Evolutionary conservation across 2,113 vertebrate species (phyloP).

Genomic region (Phasianus colchicus): DNA sequence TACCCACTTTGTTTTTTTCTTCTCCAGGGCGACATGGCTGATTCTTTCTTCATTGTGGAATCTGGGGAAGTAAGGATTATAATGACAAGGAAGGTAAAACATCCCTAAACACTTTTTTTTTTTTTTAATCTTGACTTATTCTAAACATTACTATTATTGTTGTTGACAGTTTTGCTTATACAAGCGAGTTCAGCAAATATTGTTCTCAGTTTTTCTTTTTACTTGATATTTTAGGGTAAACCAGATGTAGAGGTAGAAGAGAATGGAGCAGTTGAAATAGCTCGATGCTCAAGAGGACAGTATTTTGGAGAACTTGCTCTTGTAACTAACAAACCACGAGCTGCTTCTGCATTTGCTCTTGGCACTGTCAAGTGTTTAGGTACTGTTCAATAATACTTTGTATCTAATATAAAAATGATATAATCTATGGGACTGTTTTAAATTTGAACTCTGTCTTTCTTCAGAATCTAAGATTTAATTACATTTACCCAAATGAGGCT

Average conservation of each 20-base stretch:
- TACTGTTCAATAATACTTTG: conserved; percentile 66
- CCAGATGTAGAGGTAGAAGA: conserved; percentile 80
- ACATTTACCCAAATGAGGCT: neutral
- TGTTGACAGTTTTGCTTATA: neutral
- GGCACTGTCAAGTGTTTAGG: conserved; percentile 97
- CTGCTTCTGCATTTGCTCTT: conserved; percentile 96
- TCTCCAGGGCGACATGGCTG: conserved; percentile 91
- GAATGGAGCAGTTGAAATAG: conserved; percentile 91
- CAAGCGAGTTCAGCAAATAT: neutral
- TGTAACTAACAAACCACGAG: conserved; percentile 97
- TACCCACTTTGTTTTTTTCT: neutral
- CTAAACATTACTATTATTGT: neutral
- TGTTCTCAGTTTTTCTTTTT: neutral
- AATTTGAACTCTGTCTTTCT: neutral
- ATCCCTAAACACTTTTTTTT: neutral
- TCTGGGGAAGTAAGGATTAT: conserved; percentile 98
- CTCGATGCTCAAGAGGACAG: conserved; percentile 92
- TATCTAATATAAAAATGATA: neutral
- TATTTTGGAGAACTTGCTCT: conserved; percentile 98
- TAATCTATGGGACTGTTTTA: neutral
- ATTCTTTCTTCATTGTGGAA: conserved; percentile 98
- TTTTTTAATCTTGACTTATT: neutral
- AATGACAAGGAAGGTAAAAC: conserved; percentile 93
- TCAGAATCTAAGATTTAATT: neutral
- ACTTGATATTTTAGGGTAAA: conserved; percentile 71